Evolutionary conservation across 1,140 invertebrate genomes (phyloP).

Genomic region (Zaprionus ghesquierei): DNA sequence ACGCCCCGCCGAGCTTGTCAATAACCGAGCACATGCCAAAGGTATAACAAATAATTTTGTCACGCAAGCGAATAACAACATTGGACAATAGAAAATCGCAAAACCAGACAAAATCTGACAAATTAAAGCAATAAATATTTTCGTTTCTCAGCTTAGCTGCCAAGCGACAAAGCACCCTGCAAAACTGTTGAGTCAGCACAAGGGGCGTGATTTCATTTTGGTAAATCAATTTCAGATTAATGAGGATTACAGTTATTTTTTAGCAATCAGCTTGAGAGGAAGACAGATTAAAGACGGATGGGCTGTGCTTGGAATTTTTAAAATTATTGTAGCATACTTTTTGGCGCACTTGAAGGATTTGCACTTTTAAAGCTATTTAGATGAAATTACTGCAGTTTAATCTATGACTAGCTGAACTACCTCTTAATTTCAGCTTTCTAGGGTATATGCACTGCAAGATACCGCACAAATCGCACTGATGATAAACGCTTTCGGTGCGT

Average conservation of each 20-base stretch:
- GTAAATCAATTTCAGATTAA: not conserved
- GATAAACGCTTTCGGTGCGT: not conserved
- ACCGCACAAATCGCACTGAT: not conserved
- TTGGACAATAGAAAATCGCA: slow-evolving; percentile 36
- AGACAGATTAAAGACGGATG: not conserved
- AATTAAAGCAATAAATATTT: not conserved
- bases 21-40: slow-evolving; percentile 69
- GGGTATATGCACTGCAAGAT: slow-evolving; percentile 1
- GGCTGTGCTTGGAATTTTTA: not conserved
- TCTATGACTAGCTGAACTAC: not conserved
- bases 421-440: not conserved
- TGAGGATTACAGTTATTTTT: not conserved
- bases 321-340: not conserved
- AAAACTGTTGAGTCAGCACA: not conserved
- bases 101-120: not conserved
- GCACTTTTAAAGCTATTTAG: not conserved
- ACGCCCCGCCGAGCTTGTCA: slow-evolving; percentile 46
- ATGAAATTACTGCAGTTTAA: not conserved
- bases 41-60: slow-evolving; percentile 62
- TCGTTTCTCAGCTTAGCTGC: not conserved
- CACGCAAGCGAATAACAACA: slow-evolving; percentile 31
- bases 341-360: not conserved
- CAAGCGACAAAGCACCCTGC: not conserved
- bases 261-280: not conserved
- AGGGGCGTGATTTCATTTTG: not conserved